Evolutionary conservation across 2,888 invertebrate genomes (phyloP).

Genomic region (Hartigia nigra): DNA sequence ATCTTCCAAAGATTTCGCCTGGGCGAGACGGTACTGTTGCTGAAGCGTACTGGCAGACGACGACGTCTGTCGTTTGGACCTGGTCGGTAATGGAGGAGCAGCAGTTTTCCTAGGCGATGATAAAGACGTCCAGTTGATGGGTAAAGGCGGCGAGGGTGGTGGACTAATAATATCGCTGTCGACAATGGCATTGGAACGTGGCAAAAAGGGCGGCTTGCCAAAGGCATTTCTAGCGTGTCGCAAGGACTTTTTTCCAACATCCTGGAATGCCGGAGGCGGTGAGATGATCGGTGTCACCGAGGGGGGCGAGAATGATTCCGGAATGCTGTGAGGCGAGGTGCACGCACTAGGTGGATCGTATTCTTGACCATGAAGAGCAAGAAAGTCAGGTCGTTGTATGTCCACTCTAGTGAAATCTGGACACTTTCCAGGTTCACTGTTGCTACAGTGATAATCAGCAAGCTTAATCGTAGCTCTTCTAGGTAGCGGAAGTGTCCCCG

Average conservation of each 20-base stretch:
- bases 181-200: constrained; percentile 69
- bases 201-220: constrained; percentile 68
- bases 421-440: constrained; percentile 58
- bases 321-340: constrained; percentile 62
- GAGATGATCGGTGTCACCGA: constrained; percentile 78
- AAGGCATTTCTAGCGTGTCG: constrained; percentile 56
- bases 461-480: constrained; percentile 67
- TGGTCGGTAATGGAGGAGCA: constrained; percentile 43
- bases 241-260: constrained; percentile 59
- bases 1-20: constrained; percentile 70
- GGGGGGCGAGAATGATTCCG: constrained; percentile 70
- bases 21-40: constrained; percentile 63
- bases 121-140: constrained; percentile 61
- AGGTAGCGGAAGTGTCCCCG: constrained; percentile 62
- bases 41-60: constrained; percentile 29
- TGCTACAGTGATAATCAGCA: constrained; percentile 68
- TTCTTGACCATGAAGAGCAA: constrained; percentile 56
- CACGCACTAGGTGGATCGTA: constrained; percentile 61
- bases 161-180: constrained; percentile 70
- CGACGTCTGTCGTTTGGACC: constrained; percentile 24
- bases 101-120: constrained; percentile 44
- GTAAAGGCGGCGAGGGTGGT: constrained; percentile 64
- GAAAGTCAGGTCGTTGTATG: constrained; percentile 56
- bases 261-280: constrained; percentile 78
- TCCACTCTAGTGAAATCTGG: constrained; percentile 47